These are phyloP conservation scores for Hemicentrotus pulcherrimus DNA, from an alignment of 35 echinoderm and acorn worm species.

Conservation along the genomic window DNA sequence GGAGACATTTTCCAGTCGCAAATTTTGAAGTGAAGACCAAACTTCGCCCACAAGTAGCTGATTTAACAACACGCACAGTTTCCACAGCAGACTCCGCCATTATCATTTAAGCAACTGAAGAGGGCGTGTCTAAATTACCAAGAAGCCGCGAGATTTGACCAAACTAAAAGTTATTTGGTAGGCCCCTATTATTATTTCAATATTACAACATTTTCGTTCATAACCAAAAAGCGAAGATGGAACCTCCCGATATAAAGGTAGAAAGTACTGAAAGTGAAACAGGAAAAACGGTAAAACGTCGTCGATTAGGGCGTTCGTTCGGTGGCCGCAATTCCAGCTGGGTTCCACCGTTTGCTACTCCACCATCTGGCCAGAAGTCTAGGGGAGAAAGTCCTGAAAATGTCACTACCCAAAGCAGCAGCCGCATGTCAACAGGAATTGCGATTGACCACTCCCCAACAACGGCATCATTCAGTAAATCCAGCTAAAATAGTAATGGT, in stretches of 20 bases:
- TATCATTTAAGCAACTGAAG: background rate
- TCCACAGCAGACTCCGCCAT: background rate
- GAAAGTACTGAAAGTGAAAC: background rate
- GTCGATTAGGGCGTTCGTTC: slow-evolving; percentile 22
- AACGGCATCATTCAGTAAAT: background rate
- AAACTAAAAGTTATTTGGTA: background rate
- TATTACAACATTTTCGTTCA: background rate
- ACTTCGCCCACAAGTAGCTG: background rate
- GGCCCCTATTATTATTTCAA: background rate
- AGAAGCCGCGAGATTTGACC: background rate
- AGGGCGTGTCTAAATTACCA: background rate
- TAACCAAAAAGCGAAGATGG: background rate
- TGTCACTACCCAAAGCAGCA: background rate
- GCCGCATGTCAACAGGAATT: background rate
- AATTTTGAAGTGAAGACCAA: background rate
- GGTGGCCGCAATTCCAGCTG: background rate
- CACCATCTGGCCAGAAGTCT: slow-evolving; percentile 9
- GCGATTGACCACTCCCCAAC: background rate
- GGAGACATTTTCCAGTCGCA: background rate
- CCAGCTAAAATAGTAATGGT: background rate
- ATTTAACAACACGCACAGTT: background rate
- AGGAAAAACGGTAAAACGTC: background rate
- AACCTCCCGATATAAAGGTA: background rate
- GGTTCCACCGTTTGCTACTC: slow-evolving; percentile 24
- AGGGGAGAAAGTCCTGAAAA: background rate